A percentile compares a stretch with the other conserved stretches of the same genome.
phyloP scores from a whole-genome alignment of 2,797 vertebrate species.

The Trachops cirrhosus region DNA sequence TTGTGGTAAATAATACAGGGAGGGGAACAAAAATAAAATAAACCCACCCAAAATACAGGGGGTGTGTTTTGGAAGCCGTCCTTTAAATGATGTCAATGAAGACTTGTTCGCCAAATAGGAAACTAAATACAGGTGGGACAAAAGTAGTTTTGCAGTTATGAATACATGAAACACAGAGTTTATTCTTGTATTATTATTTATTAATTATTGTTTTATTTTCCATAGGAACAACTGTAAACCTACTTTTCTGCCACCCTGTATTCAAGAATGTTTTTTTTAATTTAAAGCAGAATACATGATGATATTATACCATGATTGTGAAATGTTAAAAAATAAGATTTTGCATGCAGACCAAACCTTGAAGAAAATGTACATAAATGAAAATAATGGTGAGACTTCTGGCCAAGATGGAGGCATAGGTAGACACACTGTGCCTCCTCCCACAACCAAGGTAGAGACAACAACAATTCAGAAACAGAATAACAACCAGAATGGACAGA shows the following conservation, averaged over 20 bases:
- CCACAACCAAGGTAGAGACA: too few relatives aligned
- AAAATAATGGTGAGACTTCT: neutral
- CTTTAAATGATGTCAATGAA: neutral
- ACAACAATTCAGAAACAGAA: too few relatives aligned
- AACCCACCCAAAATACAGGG: neutral
- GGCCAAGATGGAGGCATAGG: too few relatives aligned
- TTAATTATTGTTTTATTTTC: neutral
- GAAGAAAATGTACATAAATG: neutral
- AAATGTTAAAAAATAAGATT: neutral
- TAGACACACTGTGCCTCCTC: too few relatives aligned
- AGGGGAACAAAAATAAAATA: neutral
- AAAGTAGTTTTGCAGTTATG: too few relatives aligned
- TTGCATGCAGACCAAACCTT: neutral
- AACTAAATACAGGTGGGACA: neutral
- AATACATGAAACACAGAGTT: too few relatives aligned
- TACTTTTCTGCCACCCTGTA: neutral
- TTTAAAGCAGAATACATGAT: neutral
- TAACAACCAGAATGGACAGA: too few relatives aligned
- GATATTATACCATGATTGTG: neutral
- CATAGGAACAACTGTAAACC: neutral
- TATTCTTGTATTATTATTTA: neutral
- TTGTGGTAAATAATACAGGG: neutral
- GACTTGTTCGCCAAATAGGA: neutral
- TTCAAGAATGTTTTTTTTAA: neutral
- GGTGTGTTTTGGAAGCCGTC: neutral